Base-by-base conservation (phyloP, 2,888 invertebrate genomes). In the Petrolisthes cinctipes region DNA sequence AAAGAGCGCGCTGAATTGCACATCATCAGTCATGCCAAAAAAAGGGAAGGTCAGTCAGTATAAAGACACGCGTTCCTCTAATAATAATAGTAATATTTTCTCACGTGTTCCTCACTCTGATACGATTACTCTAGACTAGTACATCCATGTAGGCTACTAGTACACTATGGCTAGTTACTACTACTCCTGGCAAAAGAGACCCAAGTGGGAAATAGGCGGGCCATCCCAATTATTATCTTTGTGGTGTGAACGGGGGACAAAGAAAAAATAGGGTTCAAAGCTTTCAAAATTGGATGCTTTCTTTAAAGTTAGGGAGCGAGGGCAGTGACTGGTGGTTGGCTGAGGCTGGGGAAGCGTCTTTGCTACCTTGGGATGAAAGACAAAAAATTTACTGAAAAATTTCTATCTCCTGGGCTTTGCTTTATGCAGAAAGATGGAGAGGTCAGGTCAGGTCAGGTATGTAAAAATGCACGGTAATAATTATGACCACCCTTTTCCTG, bases 131-230 rank as follows among this genome's bases (percentile, higher is more conserved):
- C 85, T 85, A 80, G 80, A n/a, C 79, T 80, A 80, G 56, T 53
- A 86, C 85, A 86, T 86, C 81, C 85, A 86, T 75, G 73, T 81
- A 86, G 54, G 68, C 81, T 81, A 81, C 73, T 80, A 81, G 73
- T 68, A 54, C 20, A 76, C 83, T 83, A 79, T 71, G 17, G 23
- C 86, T 86, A 86, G 68, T 61, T 76, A 85, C 84, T 86, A 83
- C 86, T 86, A 82, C 61, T 61, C 71, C 81, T 78, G 83, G 87
- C 87, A 79, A 83, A 71, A 83, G 87, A 87, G 87, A 87, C 87
- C 87, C 87, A 87, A 87, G 87, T 84, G 87, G 82, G 82, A 78
- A 37, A 71, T 73, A 75, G 51, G 79, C 87, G 83, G 87, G 87
- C 83, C 83, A 83, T 87, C 87, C 87, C 87, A 87, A 56, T 81